A percentile compares a stretch with the other conserved stretches of the same genome.
These are phyloP conservation scores for Amblyjoppa proteus DNA, from an alignment of 2,888 invertebrate genomes.

Conservation along the genomic window DNA sequence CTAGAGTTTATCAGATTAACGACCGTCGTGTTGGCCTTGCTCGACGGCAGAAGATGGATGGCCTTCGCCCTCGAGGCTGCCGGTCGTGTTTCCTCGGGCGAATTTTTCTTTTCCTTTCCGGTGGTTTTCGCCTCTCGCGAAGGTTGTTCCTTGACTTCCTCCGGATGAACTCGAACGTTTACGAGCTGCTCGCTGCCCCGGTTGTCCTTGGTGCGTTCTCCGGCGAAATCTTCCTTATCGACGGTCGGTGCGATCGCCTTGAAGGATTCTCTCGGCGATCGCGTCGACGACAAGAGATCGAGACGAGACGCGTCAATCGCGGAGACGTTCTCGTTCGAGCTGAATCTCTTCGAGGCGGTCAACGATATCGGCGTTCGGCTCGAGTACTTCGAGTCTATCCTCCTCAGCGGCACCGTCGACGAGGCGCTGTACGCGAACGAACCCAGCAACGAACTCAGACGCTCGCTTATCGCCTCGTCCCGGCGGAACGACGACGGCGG, in stretches of 20 bases:
- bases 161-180: constrained; percentile 29
- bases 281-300: constrained; percentile 44
- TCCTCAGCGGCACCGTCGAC: constrained; percentile 59
- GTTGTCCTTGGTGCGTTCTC: background rate
- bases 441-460: constrained; percentile 54
- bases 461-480: constrained; percentile 61
- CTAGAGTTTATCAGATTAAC: constrained; percentile 62
- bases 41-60: constrained; percentile 53
- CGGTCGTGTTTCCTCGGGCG: constrained; percentile 28
- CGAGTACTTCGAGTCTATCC: constrained; percentile 59
- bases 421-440: constrained; percentile 43
- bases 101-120: background rate
- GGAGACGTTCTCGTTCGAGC: constrained; percentile 86
- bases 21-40: constrained; percentile 67
- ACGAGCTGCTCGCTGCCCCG: constrained; percentile 54
- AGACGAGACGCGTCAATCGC: constrained; percentile 77
- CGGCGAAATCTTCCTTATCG: background rate
- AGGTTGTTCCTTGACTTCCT: no score
- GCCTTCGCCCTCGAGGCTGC: background rate
- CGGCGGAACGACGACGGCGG: constrained; percentile 4
- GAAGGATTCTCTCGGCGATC: constrained; percentile 79
- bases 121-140: background rate
- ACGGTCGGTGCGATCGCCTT: background rate
- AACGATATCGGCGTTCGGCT: constrained; percentile 44
- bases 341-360: constrained; percentile 82